Evolutionary conservation across 1,140 invertebrate species (phyloP).

Genomic region (Drosophila micromelanica): DNA sequence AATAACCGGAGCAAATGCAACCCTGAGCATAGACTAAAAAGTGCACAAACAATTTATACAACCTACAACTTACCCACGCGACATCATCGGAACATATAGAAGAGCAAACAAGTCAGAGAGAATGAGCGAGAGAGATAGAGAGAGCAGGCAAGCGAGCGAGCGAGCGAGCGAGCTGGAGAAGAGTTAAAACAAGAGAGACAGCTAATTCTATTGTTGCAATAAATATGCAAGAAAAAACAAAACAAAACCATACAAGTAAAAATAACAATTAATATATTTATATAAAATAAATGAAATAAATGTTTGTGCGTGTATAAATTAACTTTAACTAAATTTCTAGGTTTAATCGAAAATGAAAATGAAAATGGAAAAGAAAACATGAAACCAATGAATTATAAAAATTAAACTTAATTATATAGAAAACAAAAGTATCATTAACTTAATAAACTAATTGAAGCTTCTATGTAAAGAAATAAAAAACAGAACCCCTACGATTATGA

Average conservation of each 20-base stretch:
- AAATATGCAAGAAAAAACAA: conserved; percentile 45
- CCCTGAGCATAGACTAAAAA: conserved; percentile 79
- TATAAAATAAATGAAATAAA: conserved; percentile 76
- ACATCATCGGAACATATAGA: conserved; percentile 56
- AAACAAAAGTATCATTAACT: conserved; percentile 78
- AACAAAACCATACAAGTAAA: conserved; percentile 34
- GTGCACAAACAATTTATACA: conserved; percentile 64
- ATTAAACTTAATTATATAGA: conserved; percentile 70
- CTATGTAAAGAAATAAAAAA: conserved; percentile 82
- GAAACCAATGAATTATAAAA: conserved; percentile 51
- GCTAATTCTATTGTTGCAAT: conserved; percentile 50
- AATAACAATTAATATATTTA: conserved; percentile 63
- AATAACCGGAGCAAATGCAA: conserved; percentile 58
- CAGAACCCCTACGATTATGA: conserved; percentile 44
- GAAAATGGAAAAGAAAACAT: conserved; percentile 32
- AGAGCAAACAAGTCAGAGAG: conserved; percentile 19
- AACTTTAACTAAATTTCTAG: conserved; percentile 80
- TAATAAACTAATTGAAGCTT: conserved; percentile 82
- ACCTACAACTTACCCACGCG: conserved; percentile 73
- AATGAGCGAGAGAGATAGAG: conserved; percentile 8
- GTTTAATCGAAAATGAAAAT: conserved; percentile 50
- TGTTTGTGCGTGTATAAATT: conserved; percentile 83
- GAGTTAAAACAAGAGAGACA: conserved; percentile 47
- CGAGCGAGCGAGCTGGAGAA: conserved; percentile 19
- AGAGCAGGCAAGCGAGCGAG: not conserved